These are phyloP conservation scores for Drosophila ogumai DNA, from an alignment of 1,140 invertebrate genomes.

Conservation along the genomic window DNA sequence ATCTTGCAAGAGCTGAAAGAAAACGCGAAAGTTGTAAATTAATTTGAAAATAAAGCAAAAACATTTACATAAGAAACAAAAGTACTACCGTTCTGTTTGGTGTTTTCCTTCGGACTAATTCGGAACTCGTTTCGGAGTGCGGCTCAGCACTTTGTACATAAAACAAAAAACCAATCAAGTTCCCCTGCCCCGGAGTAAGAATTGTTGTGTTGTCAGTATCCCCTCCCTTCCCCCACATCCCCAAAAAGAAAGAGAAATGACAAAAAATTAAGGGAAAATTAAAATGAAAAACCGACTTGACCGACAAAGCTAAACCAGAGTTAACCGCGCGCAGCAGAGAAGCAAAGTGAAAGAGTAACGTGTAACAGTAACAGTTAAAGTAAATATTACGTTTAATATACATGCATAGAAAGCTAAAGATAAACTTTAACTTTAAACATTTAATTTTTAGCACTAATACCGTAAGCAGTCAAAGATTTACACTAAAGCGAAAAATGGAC, in stretches of 20 bases:
- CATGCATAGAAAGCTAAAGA: conserved; percentile 45
- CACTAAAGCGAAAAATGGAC: conserved; percentile 37
- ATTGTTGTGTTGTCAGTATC: conserved; percentile 18
- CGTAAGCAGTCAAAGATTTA: conserved; percentile 57
- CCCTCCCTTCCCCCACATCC: too few relatives aligned
- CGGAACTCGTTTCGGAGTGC: conserved; percentile 35
- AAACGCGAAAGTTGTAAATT: conserved; percentile 58
- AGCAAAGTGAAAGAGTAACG: conserved; percentile 21
- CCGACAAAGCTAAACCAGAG: conserved; percentile 38
- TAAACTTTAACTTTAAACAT: conserved; percentile 36
- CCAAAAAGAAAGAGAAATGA: neutral
- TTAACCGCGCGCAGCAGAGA: conserved; percentile 43
- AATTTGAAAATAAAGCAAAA: conserved; percentile 59
- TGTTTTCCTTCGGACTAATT: conserved; percentile 40
- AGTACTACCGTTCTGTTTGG: conserved; percentile 34
- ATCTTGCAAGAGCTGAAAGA: conserved; percentile 47
- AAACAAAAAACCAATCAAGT: conserved; percentile 13
- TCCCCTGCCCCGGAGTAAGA: conserved; percentile 4
- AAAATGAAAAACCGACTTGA: conserved; percentile 24
- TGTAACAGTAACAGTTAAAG: conserved; percentile 32
- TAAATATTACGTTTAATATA: conserved; percentile 51
- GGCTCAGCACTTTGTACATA: conserved; percentile 33
- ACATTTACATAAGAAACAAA: conserved; percentile 45
- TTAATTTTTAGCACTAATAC: conserved; percentile 55
- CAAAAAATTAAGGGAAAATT: neutral